Evolutionary conservation across 2,888 invertebrate genomes (phyloP).

Genomic region (Meteorus cinctellus): DNA sequence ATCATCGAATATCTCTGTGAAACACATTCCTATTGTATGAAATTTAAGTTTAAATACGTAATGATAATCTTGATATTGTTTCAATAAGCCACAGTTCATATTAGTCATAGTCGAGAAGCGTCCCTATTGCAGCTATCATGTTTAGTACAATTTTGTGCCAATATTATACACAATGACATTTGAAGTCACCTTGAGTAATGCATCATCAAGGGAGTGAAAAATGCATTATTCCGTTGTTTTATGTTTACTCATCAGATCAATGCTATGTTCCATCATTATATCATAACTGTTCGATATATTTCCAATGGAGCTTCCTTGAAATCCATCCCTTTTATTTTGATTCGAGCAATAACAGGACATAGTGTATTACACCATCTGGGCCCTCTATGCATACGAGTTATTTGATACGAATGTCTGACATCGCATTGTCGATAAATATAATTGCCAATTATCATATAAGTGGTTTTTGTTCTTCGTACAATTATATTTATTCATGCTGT

Average conservation of each 20-base stretch:
- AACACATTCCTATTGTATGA: conserved; percentile 62
- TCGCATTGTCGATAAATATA: conserved; percentile 48
- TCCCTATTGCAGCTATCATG: conserved; percentile 56
- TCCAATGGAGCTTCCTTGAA: background rate
- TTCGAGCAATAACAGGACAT: background rate
- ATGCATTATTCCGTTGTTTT: conserved; percentile 42
- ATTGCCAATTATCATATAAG: conserved; percentile 52
- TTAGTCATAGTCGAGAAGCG: background rate
- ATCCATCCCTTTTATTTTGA: background rate
- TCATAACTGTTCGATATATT: conserved; percentile 50
- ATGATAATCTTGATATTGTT: conserved; percentile 50
- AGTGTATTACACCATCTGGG: conserved; percentile 46
- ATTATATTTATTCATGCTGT: conserved; percentile 32
- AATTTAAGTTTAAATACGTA: conserved; percentile 60
- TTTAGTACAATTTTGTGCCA: conserved; percentile 72
- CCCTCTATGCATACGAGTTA: conserved; percentile 48
- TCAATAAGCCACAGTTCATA: background rate
- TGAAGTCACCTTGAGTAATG: conserved; percentile 54
- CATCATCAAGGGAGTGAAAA: conserved; percentile 37
- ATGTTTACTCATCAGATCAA: conserved; percentile 11
- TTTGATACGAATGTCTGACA: conserved; percentile 57
- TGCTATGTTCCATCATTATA: conserved; percentile 32
- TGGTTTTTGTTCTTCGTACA: conserved; percentile 48
- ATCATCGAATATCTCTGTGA: conserved; percentile 46
- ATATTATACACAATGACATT: conserved; percentile 63